Base-by-base conservation (phyloP, 37 sponge, comb jelly and placozoan species). In the Lycopodina hypogea region DNA sequence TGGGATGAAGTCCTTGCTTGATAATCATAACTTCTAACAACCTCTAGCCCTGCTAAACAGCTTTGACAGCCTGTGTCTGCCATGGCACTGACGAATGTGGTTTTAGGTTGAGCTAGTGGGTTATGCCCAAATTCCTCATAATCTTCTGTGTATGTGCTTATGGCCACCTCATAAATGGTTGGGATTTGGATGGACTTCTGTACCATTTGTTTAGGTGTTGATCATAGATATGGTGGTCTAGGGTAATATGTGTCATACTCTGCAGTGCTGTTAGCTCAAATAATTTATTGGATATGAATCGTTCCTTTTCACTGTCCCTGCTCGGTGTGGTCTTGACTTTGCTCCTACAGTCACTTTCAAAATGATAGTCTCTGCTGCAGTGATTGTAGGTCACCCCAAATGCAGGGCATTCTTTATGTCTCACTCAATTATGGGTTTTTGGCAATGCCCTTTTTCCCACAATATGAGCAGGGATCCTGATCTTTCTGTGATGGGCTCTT, bases 41-140 rank as follows among this genome's bases (percentile, higher is more conserved):
- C 45, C n/a, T 80, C 70, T 42, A 71, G 40, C 21, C 71, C 81
- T 4, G 81, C 81, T 36, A 80, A 30, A 72, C 81, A 80, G 42
- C 78, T 78, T 30, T 78, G 78, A 68, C 78, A 78, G 65, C 78
- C 78, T 68, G 78, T 78, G 69, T 78, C 81, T 22, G 81, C 81
- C 81, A 80, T 69, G 72, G 81, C 81, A 36, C 81, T 80, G 34
- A 80, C 61, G 35, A 70, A 70, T 26, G 81, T 56, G 3, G n/a
- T 56, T 17, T 32, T 30, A 67, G 29, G 53, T 38, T 68, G 68
- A 9, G 26, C 37, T 68, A 41, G 50, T 61, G 70, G 81, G 7
- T 69, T 29, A 42, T 71, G 58, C 35, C 81, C 61, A 70, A 80
- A 80, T 39, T 80, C 72, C 29, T 80, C 53, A 56, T 80, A 71